Conservation (phyloP, 2,113 vertebrate genomes). For the Oncorhynchus nerka region DNA sequence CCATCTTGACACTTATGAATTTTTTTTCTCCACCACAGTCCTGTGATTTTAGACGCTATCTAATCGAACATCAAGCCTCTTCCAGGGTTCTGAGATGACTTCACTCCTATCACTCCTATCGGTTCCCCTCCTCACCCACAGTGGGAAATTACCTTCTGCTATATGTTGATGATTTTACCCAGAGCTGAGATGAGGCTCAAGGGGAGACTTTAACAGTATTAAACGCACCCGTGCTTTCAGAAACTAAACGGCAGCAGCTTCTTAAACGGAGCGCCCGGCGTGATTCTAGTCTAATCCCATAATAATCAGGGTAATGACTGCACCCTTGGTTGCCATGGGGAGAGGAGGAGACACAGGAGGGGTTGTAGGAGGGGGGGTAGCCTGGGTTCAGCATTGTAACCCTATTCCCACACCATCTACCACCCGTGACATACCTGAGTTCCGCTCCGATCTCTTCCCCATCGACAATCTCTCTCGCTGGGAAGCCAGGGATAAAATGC, state of each 20-base stretch:
- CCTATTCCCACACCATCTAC: neutral
- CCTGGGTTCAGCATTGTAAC: neutral
- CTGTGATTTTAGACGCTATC: too few species aligned
- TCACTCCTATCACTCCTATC: neutral
- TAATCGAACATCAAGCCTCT: too few species aligned
- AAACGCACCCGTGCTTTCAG: constrained; percentile 9
- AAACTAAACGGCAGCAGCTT: constrained; percentile 4
- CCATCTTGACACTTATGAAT: too few species aligned
- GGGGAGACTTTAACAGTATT: constrained; percentile 18
- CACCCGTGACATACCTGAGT: neutral
- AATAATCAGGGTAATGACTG: constrained; percentile 49
- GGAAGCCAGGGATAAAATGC: neutral
- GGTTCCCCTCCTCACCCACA: neutral
- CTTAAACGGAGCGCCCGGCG: constrained; percentile 17
- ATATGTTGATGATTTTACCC: constrained; percentile 31
- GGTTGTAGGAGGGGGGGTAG: neutral
- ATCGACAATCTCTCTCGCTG: neutral
- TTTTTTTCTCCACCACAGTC: too few species aligned
- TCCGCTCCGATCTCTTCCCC: neutral
- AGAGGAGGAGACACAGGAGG: neutral
- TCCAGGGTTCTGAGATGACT: neutral
- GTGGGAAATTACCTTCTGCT: neutral
- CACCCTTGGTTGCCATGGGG: constrained; percentile 5
- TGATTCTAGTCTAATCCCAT: constrained; percentile 40
- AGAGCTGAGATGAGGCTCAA: neutral